Base-by-base conservation (phyloP, 2,797 vertebrate species). In the Neomorphus geoffroyi region DNA sequence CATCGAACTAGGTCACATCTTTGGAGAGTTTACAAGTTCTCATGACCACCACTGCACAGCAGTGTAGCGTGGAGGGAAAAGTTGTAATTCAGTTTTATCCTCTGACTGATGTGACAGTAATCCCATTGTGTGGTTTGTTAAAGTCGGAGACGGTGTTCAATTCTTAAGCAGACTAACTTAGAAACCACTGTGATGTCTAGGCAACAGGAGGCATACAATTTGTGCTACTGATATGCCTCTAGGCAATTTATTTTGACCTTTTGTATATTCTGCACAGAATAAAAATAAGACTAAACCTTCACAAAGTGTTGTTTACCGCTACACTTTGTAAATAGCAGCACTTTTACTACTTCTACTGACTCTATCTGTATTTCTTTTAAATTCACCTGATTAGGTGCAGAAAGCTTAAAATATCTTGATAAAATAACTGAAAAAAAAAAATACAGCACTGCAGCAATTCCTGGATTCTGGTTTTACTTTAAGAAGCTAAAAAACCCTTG, bases 161-260 rank as follows among this genome's bases (percentile, higher is more conserved):
- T 51, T 80, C 72, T 70, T 46, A n/a, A 88, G 10, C 3, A 90
- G 46, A 26, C 41, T 53, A 23, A 48, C 67, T 78, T n/a, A 19
- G 71, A 65, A 77, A 80, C 6, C 24, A 23, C 53, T 85, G 58
- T 67, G 85, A 94, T 87, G 54, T 62, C 67, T 54, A 24, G 74
- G 80, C 80, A 92, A 72, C 87, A 93, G 91, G 46, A 93, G 60
- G 77, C 43, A 51, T 45, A 85, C 37, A 71, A 32, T 92, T 94
- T 94, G 74, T 93, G 92, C 86, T 92, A 9, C 87, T 93, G 93
- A 93, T 87, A 54, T 24, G 35, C 80, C 86, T 92, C 67, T 4
- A 82, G 87, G 93, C 83, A 94, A 93, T 91, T 92, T 87, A 87
- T 61, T 82, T 67, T 96, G 94, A 94, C 93, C 83, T 96, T 95